phyloP scores from a whole-genome alignment of 2,113 vertebrate genomes.

The Megaleporinus macrocephalus region DNA sequence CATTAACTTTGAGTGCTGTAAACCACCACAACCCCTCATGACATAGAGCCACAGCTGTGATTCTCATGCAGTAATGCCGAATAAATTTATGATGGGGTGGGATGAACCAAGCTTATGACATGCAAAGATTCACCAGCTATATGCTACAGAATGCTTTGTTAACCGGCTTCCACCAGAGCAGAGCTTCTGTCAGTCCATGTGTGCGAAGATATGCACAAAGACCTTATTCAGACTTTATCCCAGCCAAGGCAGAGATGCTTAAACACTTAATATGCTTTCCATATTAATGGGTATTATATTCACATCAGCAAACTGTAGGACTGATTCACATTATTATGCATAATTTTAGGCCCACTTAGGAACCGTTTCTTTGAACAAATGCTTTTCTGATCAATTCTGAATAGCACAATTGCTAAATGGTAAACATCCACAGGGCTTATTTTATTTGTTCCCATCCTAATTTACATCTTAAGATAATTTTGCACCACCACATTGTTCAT shows the following conservation, averaged over 20 bases:
- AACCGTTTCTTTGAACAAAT: conserved; percentile 24
- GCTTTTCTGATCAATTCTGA: conserved; percentile 37
- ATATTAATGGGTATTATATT: conserved; percentile 24
- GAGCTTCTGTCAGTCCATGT: background rate
- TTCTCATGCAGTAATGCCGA: background rate
- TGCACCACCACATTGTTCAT: conserved; percentile 20
- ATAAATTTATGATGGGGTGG: background rate
- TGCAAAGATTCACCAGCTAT: conserved; percentile 17
- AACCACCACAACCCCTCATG: background rate
- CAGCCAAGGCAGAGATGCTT: conserved; percentile 9
- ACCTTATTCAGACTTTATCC: conserved; percentile 32
- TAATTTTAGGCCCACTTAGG: conserved; percentile 33
- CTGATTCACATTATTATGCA: conserved; percentile 37
- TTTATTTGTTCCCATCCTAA: conserved; percentile 27
- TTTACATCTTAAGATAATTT: conserved; percentile 35
- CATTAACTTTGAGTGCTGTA: background rate
- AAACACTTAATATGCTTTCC: conserved; percentile 28
- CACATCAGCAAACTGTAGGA: conserved; percentile 11
- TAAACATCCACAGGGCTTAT: conserved; percentile 14
- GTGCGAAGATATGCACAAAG: conserved; percentile 23
- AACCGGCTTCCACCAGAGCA: conserved; percentile 6
- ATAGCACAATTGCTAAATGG: conserved; percentile 30
- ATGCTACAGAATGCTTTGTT: conserved; percentile 22
- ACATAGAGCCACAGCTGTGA: background rate
- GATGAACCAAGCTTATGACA: background rate